These are phyloP conservation scores for Hemibagrus wyckioides DNA, from an alignment of 2,113 vertebrate species.

Conservation along the genomic window DNA sequence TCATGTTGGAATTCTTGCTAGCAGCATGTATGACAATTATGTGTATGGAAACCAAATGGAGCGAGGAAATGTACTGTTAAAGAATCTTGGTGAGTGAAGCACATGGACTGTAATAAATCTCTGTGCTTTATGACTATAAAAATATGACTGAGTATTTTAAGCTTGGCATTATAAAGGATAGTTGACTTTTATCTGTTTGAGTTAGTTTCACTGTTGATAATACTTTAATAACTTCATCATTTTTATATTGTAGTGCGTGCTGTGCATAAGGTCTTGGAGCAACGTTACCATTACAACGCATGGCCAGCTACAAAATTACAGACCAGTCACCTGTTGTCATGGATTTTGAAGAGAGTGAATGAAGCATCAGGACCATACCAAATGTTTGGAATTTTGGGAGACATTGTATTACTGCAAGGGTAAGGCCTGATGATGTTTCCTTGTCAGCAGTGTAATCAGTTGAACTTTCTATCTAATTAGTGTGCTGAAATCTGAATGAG, in stretches of 20 bases:
- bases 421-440: conserved; percentile 65
- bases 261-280: conserved; percentile 87
- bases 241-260: conserved; percentile 74
- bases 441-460: not conserved
- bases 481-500: not conserved
- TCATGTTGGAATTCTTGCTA: not conserved
- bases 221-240: not conserved
- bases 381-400: conserved; percentile 92
- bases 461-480: not conserved
- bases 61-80: not conserved
- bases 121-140: not conserved
- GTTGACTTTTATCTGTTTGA: not conserved
- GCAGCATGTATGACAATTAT: not conserved
- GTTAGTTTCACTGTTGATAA: not conserved
- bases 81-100: not conserved
- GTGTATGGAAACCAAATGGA: not conserved
- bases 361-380: conserved; percentile 96
- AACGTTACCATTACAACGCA: conserved; percentile 80
- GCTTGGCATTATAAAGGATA: not conserved
- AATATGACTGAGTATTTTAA: not conserved
- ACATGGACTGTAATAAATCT: not conserved
- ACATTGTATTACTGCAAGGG: conserved; percentile 88
- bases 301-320: conserved; percentile 80
- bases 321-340: conserved; percentile 82
- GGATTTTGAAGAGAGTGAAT: conserved; percentile 85